Evolutionary conservation across 2,888 invertebrate genomes (phyloP), one percentile per base, ranked within the genome.

Genomic region (Cistogaster globosa): DNA sequence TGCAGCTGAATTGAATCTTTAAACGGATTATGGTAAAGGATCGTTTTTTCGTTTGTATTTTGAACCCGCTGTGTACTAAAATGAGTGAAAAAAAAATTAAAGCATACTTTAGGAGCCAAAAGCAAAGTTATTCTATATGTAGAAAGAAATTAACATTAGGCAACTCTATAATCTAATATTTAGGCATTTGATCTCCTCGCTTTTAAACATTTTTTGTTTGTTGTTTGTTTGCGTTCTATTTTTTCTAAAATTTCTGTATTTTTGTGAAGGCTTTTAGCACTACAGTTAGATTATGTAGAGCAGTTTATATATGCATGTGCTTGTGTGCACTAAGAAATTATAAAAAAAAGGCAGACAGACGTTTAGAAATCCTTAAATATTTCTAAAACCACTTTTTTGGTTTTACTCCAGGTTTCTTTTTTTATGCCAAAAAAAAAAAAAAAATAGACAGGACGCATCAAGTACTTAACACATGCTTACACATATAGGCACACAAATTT

Each of bases 361-460:
- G 53, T 60, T 72, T 77, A 72, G 69, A 55, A 14, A 71, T 78
- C 72, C 80, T 32, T 26, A 42, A n/a, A n/a, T n/a, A 20, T 62
- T 26, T 55, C 62, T 42, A 32, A n/a, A 42, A 18, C 20, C 18
- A 38, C 26, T 26, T 26, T 26, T 26, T 58, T 55, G 11, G 5
- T 26, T 36, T n/a, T 51, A 32, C 6, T 32, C 6, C 6, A 26
- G 42, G 51, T 68, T 57, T 65, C 58, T 32, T 2, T 32, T 7
- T 32, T 32, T 36, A 67, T 84, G 72, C 60, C 62, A 26, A 32
- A n/a, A 84, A 84, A n/a, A n/a, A n/a, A 53, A 48, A 68, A 75
- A 80, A 4, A 36, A 71, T 20, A 80, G 71, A 80, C 80, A 75
- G 76, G 80, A 84, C 68, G 65, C 82, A 78, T 69, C 67, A 71